phyloP scores from a whole-genome alignment of 2,888 invertebrate species.

The Caenorhabditis doughertyi region DNA sequence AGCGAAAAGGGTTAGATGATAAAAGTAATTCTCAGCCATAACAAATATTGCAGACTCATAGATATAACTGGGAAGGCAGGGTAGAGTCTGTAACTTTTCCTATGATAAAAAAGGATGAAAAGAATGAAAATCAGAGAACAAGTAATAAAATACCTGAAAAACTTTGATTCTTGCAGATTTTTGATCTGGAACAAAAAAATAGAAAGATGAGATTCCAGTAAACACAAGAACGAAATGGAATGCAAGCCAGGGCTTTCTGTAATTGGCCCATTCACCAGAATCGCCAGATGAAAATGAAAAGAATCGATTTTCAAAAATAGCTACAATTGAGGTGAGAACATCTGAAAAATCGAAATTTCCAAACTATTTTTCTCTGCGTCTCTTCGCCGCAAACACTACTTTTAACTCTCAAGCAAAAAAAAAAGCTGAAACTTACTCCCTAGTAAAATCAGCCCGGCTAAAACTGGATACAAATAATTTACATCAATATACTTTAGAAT shows the following conservation, averaged over 20 bases:
- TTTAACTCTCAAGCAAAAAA: too few species aligned
- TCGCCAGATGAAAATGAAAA: not conserved
- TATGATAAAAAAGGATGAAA: too few species aligned
- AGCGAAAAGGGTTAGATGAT: not conserved
- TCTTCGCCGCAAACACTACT: too few species aligned
- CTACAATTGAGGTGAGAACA: not conserved
- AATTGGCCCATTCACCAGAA: not conserved
- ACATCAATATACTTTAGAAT: not conserved
- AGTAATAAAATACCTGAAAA: too few species aligned
- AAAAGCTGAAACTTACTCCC: not conserved
- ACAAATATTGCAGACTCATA: too few species aligned
- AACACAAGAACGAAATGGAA: not conserved
- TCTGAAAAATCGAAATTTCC: not conserved
- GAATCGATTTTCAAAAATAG: slow-evolving; percentile 1
- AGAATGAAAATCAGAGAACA: too few species aligned
- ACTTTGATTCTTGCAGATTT: not conserved
- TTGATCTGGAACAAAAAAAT: slow-evolving; percentile 1
- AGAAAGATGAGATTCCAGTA: not conserved
- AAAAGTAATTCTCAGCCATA: not conserved
- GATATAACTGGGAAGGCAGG: not conserved
- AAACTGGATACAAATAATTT: not conserved
- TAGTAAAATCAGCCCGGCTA: not conserved
- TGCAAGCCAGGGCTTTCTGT: not conserved
- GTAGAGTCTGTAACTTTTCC: not conserved
- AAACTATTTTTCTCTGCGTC: too few species aligned